Conservation (phyloP, 2,797 vertebrate species). For the Ptychobarbus kaznakovi region DNA sequence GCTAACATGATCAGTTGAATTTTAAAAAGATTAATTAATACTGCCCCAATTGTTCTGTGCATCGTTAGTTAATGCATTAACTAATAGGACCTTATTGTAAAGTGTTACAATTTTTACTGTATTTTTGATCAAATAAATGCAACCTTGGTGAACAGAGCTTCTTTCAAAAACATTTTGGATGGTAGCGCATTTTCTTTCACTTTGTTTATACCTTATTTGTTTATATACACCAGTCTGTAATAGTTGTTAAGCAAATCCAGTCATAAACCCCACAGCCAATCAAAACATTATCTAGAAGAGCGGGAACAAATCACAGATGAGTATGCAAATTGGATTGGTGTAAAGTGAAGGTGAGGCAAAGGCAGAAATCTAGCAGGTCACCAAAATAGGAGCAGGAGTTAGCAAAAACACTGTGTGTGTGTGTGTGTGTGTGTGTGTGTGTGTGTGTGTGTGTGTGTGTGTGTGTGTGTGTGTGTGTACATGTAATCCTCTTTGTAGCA, state of each 20-base stretch:
- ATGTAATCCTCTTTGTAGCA: slow-evolving; percentile 53
- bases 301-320: not conserved
- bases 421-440: not conserved
- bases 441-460: no score
- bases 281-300: slow-evolving; percentile 2
- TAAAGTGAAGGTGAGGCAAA: not conserved
- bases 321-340: slow-evolving; percentile 30
- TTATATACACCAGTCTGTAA: not conserved
- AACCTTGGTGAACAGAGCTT: not conserved
- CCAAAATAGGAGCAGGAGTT: slow-evolving; percentile 1
- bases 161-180: not conserved
- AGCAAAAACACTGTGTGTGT: slow-evolving; percentile 12
- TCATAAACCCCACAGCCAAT: not conserved
- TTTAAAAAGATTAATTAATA: not conserved
- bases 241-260: not conserved
- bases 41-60: no score
- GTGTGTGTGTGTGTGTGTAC: slow-evolving; percentile 13
- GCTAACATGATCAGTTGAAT: not conserved
- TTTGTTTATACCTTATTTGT: not conserved
- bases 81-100: not conserved
- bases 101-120: not conserved
- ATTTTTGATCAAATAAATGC: not conserved
- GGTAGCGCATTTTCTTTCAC: not conserved
- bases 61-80: not conserved
- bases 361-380: slow-evolving; percentile 7